Evolutionary conservation across 2,113 vertebrate species (phyloP), one percentile per base, ranked within the genome.

Genomic region (Poecile atricapillus): DNA sequence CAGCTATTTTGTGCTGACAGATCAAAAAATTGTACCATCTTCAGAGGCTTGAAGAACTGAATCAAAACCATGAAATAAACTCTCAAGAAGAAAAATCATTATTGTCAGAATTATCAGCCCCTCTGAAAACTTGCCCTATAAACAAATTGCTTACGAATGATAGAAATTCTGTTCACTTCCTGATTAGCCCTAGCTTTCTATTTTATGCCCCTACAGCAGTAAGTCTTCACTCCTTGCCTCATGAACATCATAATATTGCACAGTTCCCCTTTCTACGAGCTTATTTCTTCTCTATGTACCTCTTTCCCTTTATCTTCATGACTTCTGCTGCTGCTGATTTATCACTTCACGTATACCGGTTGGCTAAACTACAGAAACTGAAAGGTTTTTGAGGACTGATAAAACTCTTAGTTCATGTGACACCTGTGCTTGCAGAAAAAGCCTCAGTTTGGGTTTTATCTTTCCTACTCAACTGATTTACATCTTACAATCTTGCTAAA

Each of bases 321-420:
- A 59, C 25, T 71, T 50, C 23, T 46, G 9, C 27, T 58, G 27
- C 13, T 43, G 23, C 70, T 35, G 21, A 50, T 14, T 70, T 78
- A 71, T 4, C 15, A 4, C 19, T 68, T 85, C 47, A 50, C 13
- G 5, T 22, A 55, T 1, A 75, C 24, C 1, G 0, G 10, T 7
- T 85, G 49, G 35, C 8, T 79, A 9, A 91, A 71, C 35, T 53
- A 82, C 28, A 92, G 39, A 41, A 74, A 75, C 3, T 13, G 25
- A 31, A 9, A 70, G 3, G 6, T 30, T 89, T 90, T 65, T 60
- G 22, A 80, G 11, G 82, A 93, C 24, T 31, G 16, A 8, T 47
- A 44, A 74, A 30, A 64, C 22, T 44, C 25, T 9, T n/a, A 46
- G 22, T 21, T 84, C 31, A 44, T 15, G n/a, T 15, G 21, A 58